These are phyloP conservation scores for Dermochelys coriacea DNA, from an alignment of 2,797 vertebrate species.

Conservation along the genomic window DNA sequence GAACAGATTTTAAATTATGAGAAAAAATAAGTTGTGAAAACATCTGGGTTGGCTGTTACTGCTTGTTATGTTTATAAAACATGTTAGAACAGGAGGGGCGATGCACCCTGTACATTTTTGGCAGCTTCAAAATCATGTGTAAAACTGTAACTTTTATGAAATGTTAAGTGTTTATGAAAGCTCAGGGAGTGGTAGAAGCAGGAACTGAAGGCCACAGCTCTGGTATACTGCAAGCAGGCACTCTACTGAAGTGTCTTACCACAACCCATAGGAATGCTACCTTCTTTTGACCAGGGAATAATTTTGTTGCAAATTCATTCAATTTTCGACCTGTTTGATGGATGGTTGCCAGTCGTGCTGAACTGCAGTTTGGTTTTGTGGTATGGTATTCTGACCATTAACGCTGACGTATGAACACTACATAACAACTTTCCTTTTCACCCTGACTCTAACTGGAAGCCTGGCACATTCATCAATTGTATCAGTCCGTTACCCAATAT, in stretches of 20 bases:
- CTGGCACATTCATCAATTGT: slow-evolving; percentile 51
- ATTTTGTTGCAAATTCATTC: slow-evolving; percentile 71
- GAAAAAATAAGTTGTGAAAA: slow-evolving; percentile 67
- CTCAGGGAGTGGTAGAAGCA: slow-evolving; percentile 65
- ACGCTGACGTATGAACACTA: slow-evolving; percentile 56
- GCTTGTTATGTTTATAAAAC: slow-evolving; percentile 76
- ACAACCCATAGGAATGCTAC: slow-evolving; percentile 72
- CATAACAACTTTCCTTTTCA: slow-evolving; percentile 64
- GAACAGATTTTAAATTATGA: slow-evolving; percentile 79
- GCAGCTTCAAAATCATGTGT: slow-evolving; percentile 73
- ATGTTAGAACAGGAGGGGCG: slow-evolving; percentile 45
- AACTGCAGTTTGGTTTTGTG: slow-evolving; percentile 57
- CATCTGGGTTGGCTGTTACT: slow-evolving; percentile 71
- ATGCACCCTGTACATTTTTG: slow-evolving; percentile 15
- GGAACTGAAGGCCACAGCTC: slow-evolving; percentile 37
- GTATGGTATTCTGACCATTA: slow-evolving; percentile 38
- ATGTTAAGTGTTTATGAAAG: slow-evolving; percentile 81
- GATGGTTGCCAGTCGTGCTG: slow-evolving; percentile 63
- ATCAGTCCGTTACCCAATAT: neutral
- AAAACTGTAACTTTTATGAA: slow-evolving; percentile 80
- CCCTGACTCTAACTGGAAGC: slow-evolving; percentile 50
- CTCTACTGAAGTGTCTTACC: slow-evolving; percentile 52
- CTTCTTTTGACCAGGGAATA: slow-evolving; percentile 55
- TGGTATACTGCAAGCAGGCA: neutral
- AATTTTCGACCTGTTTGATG: slow-evolving; percentile 74